These are phyloP conservation scores for Athalia rosae DNA, from an alignment of 2,888 invertebrate species.

Conservation along the genomic window DNA sequence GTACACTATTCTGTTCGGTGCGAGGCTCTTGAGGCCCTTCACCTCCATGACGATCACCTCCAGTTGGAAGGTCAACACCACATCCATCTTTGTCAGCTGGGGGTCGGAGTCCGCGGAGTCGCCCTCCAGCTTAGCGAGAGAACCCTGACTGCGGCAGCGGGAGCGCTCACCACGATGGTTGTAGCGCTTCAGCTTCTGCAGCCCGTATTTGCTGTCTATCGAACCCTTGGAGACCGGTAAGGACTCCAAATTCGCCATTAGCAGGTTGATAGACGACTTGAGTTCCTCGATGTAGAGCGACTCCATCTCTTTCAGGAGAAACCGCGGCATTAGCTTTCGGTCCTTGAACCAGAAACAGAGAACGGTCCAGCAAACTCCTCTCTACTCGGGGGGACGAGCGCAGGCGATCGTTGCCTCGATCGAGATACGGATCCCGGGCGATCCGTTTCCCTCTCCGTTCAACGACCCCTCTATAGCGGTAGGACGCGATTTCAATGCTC, in stretches of 20 bases:
- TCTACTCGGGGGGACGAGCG: background rate
- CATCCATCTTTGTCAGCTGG: slow-evolving; percentile 97
- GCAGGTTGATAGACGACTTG: slow-evolving; percentile 96
- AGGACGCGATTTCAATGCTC: slow-evolving; percentile 56
- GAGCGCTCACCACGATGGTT: slow-evolving; percentile 82
- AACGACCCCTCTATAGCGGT: background rate
- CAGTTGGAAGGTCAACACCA: slow-evolving; percentile 96
- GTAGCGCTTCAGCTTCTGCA: slow-evolving; percentile 98
- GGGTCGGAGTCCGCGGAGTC: slow-evolving; percentile 97
- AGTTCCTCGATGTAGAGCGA: slow-evolving; percentile 98
- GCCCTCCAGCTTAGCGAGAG: slow-evolving; percentile 93
- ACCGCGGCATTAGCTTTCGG: slow-evolving; percentile 98
- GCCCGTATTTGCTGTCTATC: slow-evolving; percentile 97
- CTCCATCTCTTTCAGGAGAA: slow-evolving; percentile 99
- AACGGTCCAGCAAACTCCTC: background rate
- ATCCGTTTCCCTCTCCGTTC: background rate
- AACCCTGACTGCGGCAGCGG: slow-evolving; percentile 85
- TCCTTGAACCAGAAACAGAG: slow-evolving; percentile 78
- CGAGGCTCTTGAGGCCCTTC: slow-evolving; percentile 96
- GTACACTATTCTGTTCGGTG: slow-evolving; percentile 98
- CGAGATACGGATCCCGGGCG: background rate
- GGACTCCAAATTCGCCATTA: slow-evolving; percentile 99
- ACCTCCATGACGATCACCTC: slow-evolving; percentile 99
- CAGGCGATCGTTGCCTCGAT: too few relatives aligned
- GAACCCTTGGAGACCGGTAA: slow-evolving; percentile 99